These are phyloP conservation scores for Melieria crassipennis DNA, from an alignment of 2,888 invertebrate genomes.

Conservation along the genomic window DNA sequence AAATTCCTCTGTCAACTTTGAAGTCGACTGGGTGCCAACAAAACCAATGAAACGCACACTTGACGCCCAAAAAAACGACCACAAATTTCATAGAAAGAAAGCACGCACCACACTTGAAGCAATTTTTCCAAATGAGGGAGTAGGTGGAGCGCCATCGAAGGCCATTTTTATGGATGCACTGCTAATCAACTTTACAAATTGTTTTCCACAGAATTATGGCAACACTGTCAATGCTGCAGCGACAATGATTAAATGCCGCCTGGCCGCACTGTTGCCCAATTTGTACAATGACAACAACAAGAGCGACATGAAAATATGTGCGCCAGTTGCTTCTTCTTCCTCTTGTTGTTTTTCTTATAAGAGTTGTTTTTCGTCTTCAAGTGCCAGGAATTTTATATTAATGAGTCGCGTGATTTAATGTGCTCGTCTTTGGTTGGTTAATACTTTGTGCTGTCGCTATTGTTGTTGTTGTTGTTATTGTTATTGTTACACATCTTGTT, in stretches of 20 bases:
- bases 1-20: conserved; percentile 17
- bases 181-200: conserved; percentile 30
- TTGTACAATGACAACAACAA: too few relatives aligned
- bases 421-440: not conserved
- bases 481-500: not conserved
- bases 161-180: not conserved
- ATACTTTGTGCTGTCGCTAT: not conserved
- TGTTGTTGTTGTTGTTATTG: not conserved
- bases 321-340: too few relatives aligned
- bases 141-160: not conserved
- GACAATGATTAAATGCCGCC: conserved; percentile 28
- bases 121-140: not conserved
- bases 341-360: too few relatives aligned
- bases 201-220: conserved; percentile 26
- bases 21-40: conserved; percentile 8
- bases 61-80: not conserved
- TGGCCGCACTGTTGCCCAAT: not conserved
- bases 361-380: too few relatives aligned
- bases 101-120: not conserved
- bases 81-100: not conserved
- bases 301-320: too few relatives aligned
- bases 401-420: conserved; percentile 30
- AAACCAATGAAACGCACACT: not conserved
- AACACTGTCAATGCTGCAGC: conserved; percentile 1
- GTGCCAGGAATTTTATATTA: not conserved